Conservation (phyloP, 2,113 vertebrate genomes). For the Motacilla alba region DNA sequence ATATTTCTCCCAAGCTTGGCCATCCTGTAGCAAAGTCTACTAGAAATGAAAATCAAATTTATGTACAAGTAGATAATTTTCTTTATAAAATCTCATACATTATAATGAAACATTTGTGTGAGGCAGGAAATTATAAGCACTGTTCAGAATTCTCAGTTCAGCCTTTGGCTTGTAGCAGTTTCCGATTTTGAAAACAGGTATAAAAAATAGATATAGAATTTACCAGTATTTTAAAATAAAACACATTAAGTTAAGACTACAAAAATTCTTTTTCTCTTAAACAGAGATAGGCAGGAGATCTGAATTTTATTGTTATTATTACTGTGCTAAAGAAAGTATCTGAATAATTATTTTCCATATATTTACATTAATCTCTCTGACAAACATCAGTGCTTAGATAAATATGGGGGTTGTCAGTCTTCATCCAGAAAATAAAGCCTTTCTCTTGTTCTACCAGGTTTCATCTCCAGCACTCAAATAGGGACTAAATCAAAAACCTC, state of each 20-base stretch:
- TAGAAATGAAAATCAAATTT: conserved; percentile 41
- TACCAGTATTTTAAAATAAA: background rate
- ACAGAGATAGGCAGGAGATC: background rate
- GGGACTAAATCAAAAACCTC: background rate
- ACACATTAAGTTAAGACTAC: background rate
- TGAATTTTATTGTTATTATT: background rate
- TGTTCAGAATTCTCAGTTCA: background rate
- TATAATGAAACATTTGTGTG: background rate
- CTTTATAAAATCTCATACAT: background rate
- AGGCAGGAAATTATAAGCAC: background rate
- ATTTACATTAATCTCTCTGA: background rate
- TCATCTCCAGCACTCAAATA: background rate
- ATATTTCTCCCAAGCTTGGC: background rate
- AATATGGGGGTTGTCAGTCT: background rate
- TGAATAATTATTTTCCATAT: background rate
- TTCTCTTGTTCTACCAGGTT: background rate
- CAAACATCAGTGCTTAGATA: background rate
- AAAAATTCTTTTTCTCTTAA: background rate
- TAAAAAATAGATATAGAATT: background rate
- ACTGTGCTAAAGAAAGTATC: background rate
- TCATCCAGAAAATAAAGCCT: background rate
- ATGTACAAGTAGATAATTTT: background rate
- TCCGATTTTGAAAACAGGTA: background rate
- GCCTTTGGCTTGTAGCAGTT: background rate
- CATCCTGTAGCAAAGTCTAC: background rate